Percentiles rank a stretch among this genome's conserved stretches.
Evolutionary conservation across 2,113 vertebrate species (phyloP).

Genomic region (Callorhinus ursinus): DNA sequence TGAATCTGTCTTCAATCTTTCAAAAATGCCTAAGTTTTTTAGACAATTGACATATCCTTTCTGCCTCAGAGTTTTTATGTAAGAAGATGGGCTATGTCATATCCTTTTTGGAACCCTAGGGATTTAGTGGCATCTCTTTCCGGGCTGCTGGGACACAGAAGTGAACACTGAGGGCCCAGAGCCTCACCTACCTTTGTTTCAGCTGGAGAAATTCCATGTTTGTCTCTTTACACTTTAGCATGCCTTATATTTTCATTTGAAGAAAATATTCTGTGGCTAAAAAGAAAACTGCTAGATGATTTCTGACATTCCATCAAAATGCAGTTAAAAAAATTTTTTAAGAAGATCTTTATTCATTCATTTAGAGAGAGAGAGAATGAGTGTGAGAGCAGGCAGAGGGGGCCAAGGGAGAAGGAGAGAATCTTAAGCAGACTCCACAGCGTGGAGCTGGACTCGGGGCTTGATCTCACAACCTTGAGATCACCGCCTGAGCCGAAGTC

Average conservation of each 20-base stretch:
- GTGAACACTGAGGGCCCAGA: neutral
- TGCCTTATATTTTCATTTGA: neutral
- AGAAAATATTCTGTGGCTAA: neutral
- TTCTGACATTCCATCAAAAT: neutral
- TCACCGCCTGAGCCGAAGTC: too few species aligned
- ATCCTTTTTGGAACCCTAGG: neutral
- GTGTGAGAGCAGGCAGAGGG: too few species aligned
- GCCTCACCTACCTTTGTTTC: neutral
- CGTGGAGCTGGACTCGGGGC: too few species aligned
- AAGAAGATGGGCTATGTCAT: neutral
- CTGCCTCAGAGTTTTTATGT: neutral
- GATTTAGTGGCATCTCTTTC: too few species aligned
- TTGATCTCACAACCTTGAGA: too few species aligned
- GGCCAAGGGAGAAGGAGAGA: too few species aligned
- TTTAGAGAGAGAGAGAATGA: too few species aligned
- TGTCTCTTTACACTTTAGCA: neutral
- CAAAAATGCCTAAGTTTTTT: neutral
- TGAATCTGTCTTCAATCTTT: neutral
- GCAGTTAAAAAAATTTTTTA: neutral
- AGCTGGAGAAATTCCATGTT: neutral
- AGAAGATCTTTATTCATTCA: too few species aligned
- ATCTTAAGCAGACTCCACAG: too few species aligned
- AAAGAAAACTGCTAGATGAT: neutral
- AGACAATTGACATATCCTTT: neutral
- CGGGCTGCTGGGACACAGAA: neutral